Base-by-base conservation (phyloP, 2,113 vertebrate genomes). In the Cynoglossus semilaevis region DNA sequence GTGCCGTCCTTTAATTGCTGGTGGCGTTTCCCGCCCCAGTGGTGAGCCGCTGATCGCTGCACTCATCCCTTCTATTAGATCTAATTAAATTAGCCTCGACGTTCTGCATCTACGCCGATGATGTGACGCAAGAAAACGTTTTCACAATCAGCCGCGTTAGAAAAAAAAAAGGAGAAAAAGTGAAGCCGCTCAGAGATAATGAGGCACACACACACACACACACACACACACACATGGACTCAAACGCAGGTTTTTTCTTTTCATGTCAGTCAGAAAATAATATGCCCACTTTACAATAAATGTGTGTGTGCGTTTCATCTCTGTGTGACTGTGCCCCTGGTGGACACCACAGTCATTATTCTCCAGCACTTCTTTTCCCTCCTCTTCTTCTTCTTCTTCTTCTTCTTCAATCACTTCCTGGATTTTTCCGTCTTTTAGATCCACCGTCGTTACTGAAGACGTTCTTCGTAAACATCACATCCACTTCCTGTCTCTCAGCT, bases 11-110 rank as follows among this genome's bases (percentile, higher is more conserved):
- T 85, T 81, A 50, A 80, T 84, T 81, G 9, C 72, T 77, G 58
- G 56, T 72, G 29, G 66, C 56, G 37, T 77, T 76, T 81, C 67
- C 66, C 34, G 1, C 74, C 68, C 51, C 68, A 45, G 62, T 67
- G 78, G 83, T 62, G 76, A 64, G 69, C 55, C 60, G 46, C 77
- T 78, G 72, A 80, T 80, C 76, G 74, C 81, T 57, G 77, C 81
- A 79, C 83, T 83, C 86, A 84, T 76, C 77, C 72, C 41, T 74
- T 85, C 87, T 69, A 87, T 83, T 85, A 79, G 81, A 66, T 74
- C 77, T 87, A 83, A 88, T 88, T 88, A 72, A 83, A 88, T 88
- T 77, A 84, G 38, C 19, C 18, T 12, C 35, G 41, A 46, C 22
- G 34, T 36, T 16, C 55, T 18, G 1, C 7, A 1, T 1, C 15